Base-by-base conservation (phyloP, 2,113 vertebrate genomes). In the Hystrix cristata region DNA sequence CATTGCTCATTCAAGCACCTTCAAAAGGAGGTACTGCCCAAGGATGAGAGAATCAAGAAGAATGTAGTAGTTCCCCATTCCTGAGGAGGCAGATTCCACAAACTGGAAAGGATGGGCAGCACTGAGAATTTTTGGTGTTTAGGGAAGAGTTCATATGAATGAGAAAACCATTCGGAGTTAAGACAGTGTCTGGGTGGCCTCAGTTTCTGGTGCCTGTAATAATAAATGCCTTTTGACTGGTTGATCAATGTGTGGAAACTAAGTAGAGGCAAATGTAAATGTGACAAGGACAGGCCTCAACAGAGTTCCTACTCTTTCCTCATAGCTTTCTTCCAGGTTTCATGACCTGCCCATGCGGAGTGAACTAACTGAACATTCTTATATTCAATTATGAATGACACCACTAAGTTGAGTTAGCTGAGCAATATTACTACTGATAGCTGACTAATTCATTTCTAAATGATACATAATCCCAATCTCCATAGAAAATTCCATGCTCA, bases 231-330 rank as follows among this genome's bases (percentile, higher is more conserved):
- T 65, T 90, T 88, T 81, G 57, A 82, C 72, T 95, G 71, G 67
- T 57, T 91, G 74, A 90, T 78, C 60, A 81, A 76, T 51, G 31
- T 78, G n/a, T 69, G 16, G 96, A 90, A 97, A 93, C 76, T 81
- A 85, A 7, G 10, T 18, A 19, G n/a, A 96, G 91, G 79, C 79
- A 76, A 76, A 80, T 64, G 1, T 74, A 93, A 96, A 46, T 64
- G 51, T 95, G 89, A 97, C 78, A 90, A 96, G 78, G 78, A 95
- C 94, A 97, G 87, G 96, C 48, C 93, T 95, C 95, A 85, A 93
- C 97, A 97, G 94, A 96, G 76, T 25, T 85, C 90, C 57, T n/a
- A 3, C 53, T 95, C 84, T 97, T 98, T 96, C 94, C 76, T 97
- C 96, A 97, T 6, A 83, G 82, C 84, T 93, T 21, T 29, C 91